phyloP scores from a whole-genome alignment of 2,113 vertebrate species.

The human (Homo sapiens) region GRCh38 chr18:50654501-50655000 shows the following conservation, averaged over 20 bases:
- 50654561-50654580: not conserved
- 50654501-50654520: not conserved
- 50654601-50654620: not conserved
- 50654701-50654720: not conserved
- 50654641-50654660: not conserved
- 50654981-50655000: not conserved
- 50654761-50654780: not conserved
- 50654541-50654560: not conserved
- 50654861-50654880: conserved; percentile 1
- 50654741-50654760: not conserved
- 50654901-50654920: conserved; percentile 44
- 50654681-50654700: not conserved
- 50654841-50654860: conserved; percentile 42
- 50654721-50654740: not conserved
- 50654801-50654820: not conserved
- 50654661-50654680: not conserved
- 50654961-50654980: not conserved
- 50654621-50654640: not conserved
- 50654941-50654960: not conserved
- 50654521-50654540: not conserved
- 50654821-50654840: not conserved
- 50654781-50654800: not conserved
- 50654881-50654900: conserved; percentile 55
- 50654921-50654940: not conserved
- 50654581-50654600: not conserved